Conservation (phyloP, 2,888 invertebrate genomes). For the Drosophila anomalata region DNA sequence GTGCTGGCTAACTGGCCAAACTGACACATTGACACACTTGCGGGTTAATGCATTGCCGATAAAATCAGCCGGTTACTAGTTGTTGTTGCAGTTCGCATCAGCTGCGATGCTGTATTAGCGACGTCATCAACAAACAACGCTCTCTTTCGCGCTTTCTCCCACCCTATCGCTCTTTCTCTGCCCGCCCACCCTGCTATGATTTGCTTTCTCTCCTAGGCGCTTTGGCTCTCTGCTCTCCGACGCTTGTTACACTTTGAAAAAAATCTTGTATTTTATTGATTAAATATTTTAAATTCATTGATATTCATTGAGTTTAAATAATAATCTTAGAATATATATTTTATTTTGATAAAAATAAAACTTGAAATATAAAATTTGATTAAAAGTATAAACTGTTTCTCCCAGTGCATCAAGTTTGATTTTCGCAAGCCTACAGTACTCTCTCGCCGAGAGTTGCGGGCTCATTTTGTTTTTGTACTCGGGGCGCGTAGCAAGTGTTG, state of each 20-base stretch:
- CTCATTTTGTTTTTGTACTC: constrained; percentile 66
- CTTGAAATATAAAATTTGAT: background rate
- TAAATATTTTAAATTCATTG: too few relatives aligned
- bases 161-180: constrained; percentile 14
- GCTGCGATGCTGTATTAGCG: constrained; percentile 53
- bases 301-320: too few relatives aligned
- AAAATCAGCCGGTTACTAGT: constrained; percentile 43
- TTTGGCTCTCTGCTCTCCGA: background rate
- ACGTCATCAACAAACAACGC: constrained; percentile 18
- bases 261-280: too few relatives aligned
- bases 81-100: constrained; percentile 52
- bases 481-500: constrained; percentile 66
- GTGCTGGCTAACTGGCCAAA: constrained; percentile 21
- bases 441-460: constrained; percentile 13
- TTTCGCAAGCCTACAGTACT: constrained; percentile 1
- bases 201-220: background rate
- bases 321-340: too few relatives aligned
- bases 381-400: background rate
- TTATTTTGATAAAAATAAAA: too few relatives aligned
- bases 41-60: constrained; percentile 59
- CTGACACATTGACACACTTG: constrained; percentile 71
- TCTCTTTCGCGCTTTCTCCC: constrained; percentile 11
- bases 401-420: background rate
- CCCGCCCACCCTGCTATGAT: background rate
- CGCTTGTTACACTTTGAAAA: background rate